Conservation (phyloP, 2,888 invertebrate species). For the Rhingia campestris region DNA sequence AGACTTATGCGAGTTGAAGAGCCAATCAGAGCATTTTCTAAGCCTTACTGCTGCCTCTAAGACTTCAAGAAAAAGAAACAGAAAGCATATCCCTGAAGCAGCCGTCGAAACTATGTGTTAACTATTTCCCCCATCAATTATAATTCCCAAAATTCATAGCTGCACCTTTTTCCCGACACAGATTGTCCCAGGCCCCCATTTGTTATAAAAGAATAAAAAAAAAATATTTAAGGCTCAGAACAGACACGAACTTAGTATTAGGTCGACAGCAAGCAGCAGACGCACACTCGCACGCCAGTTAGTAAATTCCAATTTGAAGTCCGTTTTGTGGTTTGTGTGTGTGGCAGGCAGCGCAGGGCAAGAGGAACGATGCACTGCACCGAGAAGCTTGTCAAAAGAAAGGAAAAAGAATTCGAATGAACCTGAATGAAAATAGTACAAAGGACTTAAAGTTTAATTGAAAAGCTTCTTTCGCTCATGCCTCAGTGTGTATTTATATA, state of each 20-base stretch:
- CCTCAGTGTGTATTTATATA: background rate
- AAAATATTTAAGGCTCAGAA: conserved; percentile 41
- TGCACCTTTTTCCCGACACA: too few relatives aligned
- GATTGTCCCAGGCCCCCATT: too few relatives aligned
- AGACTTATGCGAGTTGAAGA: too few relatives aligned
- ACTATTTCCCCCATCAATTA: too few relatives aligned
- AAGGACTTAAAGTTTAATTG: conserved; percentile 73
- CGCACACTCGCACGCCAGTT: conserved; percentile 26
- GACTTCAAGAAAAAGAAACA: too few relatives aligned
- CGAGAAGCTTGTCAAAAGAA: conserved; percentile 19
- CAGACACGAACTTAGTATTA: conserved; percentile 5
- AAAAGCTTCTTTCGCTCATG: conserved; percentile 52
- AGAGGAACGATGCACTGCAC: conserved; percentile 24
- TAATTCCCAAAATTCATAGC: too few relatives aligned
- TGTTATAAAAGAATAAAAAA: conserved; percentile 16
- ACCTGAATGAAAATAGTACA: conserved; percentile 70
- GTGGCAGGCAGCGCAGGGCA: background rate
- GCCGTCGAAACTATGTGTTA: too few relatives aligned
- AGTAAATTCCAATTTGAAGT: conserved; percentile 43
- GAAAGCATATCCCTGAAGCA: too few relatives aligned
- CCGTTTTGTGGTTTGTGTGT: conserved; percentile 6
- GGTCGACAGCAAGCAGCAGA: conserved; percentile 4
- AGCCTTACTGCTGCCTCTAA: too few relatives aligned
- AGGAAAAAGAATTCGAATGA: conserved; percentile 54
- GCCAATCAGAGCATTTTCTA: too few relatives aligned